Base-by-base conservation (phyloP, 2,113 vertebrate species). In the Atractosteus spatula region DNA sequence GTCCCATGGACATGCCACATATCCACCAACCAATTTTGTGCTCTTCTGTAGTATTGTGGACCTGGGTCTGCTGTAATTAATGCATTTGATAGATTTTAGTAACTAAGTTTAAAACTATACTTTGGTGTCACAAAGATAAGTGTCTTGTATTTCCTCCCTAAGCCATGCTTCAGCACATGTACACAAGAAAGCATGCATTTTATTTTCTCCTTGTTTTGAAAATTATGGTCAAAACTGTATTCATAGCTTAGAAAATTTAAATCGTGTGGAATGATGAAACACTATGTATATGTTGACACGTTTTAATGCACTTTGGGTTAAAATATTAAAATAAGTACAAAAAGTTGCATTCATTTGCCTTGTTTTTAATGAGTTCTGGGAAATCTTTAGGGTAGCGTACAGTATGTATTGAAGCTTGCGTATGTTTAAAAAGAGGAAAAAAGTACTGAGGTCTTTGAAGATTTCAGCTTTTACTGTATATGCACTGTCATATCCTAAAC, bases 1-100 rank as follows among this genome's bases (percentile, higher is more conserved):
- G 91, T 91, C 91, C 89, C 71, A 75, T 89, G 90, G 92, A 93
- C 92, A 91, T 83, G 16, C 71, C 76, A 73, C 78, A 69, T 75
- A 79, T 66, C 78, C 79, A 77, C 78, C 66, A 78, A 74, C 80
- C 82, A 81, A 90, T 85, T 86, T 89, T 86, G 75, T 74, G 66
- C 74, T 71, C 56, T 66, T 78, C 81, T 0, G 47, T 74, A 71
- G 64, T 79, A 77, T 63, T 74, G 72, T 73, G 59, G 71, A 57
- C 45, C 68, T 70, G 62, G 69, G 80, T 29, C 81, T 82, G 75
- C 0, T 84, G 89, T 87, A 78, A 68, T 66, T 78, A 59, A 55
- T 13, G 70, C 84, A 76, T 80, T 54, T 76, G 64, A 83, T 16
- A 55, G 56, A 69, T 72, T 79, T 77, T 81, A 76, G 16, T 29